These are phyloP conservation scores for Idaea dimidiata DNA, from an alignment of 2,888 invertebrate genomes.

Conservation along the genomic window DNA sequence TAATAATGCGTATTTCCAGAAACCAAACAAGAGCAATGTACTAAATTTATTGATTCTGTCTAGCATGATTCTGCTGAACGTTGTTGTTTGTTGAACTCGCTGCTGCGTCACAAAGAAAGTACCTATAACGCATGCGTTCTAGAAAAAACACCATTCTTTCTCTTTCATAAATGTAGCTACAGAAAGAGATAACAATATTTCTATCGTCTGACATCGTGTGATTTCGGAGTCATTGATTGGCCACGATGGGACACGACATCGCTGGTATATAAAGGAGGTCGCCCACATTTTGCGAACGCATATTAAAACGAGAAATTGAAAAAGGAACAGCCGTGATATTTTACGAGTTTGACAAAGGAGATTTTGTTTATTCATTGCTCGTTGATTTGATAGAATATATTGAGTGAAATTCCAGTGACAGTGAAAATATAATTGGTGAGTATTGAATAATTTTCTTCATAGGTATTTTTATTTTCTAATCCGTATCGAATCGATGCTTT, in stretches of 20 bases:
- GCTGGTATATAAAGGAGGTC: constrained; percentile 22
- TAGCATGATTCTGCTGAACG: constrained; percentile 23
- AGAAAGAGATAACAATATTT: constrained; percentile 15
- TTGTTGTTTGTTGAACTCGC: constrained; percentile 17
- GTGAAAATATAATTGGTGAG: constrained; percentile 19
- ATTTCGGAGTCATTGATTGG: constrained; percentile 26
- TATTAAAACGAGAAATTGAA: constrained; percentile 28
- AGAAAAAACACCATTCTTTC: constrained; percentile 20
- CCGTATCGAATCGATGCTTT: neutral
- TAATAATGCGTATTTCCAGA: neutral
- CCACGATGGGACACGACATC: constrained; percentile 24
- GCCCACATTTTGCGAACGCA: constrained; percentile 26
- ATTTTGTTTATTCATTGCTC: constrained; percentile 15
- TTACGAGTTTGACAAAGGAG: constrained; percentile 22
- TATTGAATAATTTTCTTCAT: constrained; percentile 8
- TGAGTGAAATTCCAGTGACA: constrained; percentile 28
- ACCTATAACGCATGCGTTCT: constrained; percentile 20
- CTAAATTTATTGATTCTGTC: neutral
- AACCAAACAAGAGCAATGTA: neutral
- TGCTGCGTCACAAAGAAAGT: constrained; percentile 23
- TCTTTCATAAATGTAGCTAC: constrained; percentile 6
- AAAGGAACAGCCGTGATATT: constrained; percentile 29
- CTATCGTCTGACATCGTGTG: constrained; percentile 18
- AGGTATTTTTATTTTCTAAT: neutral
- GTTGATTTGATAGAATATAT: constrained; percentile 18